Conservation (phyloP, 30 jellyfish, hydroid and myxozoan genomes). For the Aurelia coerulea region DNA sequence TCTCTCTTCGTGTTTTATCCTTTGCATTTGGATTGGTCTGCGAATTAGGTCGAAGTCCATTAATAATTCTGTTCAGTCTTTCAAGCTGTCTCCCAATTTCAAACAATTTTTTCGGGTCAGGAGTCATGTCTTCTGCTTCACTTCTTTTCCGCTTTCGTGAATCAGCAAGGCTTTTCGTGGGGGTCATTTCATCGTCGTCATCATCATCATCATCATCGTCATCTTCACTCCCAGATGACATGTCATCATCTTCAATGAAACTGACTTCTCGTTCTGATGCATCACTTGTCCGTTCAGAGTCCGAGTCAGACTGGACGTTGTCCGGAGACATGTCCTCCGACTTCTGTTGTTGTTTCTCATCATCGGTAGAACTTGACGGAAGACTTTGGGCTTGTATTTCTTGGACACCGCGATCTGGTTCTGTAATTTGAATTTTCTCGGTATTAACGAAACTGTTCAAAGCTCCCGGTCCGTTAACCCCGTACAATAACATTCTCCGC, state of each 20-base stretch:
- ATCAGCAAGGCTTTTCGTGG: slow-evolving; percentile 10
- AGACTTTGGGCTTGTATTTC: neutral
- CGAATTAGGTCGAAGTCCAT: slow-evolving; percentile 69
- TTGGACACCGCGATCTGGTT: neutral
- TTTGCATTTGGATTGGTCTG: slow-evolving; percentile 64
- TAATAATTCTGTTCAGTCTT: slow-evolving; percentile 65
- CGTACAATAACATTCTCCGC: slow-evolving; percentile 57
- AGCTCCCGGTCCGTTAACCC: slow-evolving; percentile 66
- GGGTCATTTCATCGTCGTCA: slow-evolving; percentile 65
- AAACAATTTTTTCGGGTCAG: slow-evolving; percentile 67
- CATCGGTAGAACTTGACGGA: neutral
- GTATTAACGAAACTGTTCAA: slow-evolving; percentile 21
- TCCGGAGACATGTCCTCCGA: slow-evolving; percentile 20
- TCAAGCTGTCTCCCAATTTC: slow-evolving; percentile 87
- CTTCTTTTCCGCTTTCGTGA: slow-evolving; percentile 72
- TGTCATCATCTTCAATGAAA: slow-evolving; percentile 56
- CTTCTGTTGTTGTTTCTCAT: slow-evolving; percentile 2
- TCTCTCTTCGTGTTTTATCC: slow-evolving; percentile 80
- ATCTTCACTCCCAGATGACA: slow-evolving; percentile 22
- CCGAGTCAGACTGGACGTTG: slow-evolving; percentile 12
- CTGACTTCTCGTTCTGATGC: slow-evolving; percentile 49
- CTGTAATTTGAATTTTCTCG: slow-evolving; percentile 14
- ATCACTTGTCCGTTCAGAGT: slow-evolving; percentile 33
- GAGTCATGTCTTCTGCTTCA: slow-evolving; percentile 92
- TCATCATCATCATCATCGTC: slow-evolving; percentile 75